These are phyloP conservation scores for Stigmatopora nigra DNA, from an alignment of 2,113 vertebrate species.

Conservation along the genomic window DNA sequence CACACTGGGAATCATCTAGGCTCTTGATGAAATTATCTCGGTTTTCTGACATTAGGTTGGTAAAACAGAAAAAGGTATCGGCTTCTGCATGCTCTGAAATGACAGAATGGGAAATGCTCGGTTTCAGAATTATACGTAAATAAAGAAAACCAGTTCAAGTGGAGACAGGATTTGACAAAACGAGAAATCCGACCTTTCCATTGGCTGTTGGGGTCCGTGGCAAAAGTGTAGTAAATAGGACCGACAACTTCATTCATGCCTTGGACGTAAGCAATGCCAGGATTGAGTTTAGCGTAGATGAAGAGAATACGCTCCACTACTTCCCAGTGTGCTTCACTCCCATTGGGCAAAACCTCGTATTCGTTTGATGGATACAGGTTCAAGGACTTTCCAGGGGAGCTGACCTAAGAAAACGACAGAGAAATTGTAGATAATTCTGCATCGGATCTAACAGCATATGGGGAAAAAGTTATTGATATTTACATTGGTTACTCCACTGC, in stretches of 20 bases:
- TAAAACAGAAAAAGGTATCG: constrained; percentile 97
- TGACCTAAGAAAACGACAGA: constrained; percentile 71
- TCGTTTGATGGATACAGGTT: constrained; percentile 76
- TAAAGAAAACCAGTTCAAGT: too few species aligned
- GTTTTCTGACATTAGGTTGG: constrained; percentile 96
- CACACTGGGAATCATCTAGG: constrained; percentile 93
- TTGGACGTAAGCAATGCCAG: constrained; percentile 93
- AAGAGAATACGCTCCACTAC: constrained; percentile 97
- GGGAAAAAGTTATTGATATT: constrained; percentile 36
- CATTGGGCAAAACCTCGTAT: constrained; percentile 83
- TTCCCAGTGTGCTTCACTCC: constrained; percentile 95
- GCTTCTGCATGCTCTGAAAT: constrained; percentile 88
- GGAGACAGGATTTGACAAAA: background rate
- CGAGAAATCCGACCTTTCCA: constrained; percentile 82
- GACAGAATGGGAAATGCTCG: background rate
- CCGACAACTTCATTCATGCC: constrained; percentile 98
- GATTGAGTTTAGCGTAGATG: constrained; percentile 98
- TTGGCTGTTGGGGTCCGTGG: constrained; percentile 84
- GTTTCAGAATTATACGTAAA: background rate
- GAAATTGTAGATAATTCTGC: too few species aligned
- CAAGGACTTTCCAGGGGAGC: constrained; percentile 80
- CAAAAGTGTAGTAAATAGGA: constrained; percentile 96
- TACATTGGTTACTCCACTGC: constrained; percentile 94
- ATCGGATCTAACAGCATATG: background rate
- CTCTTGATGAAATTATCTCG: constrained; percentile 99